Base-by-base conservation (phyloP, 2,797 vertebrate species). In the Sebastes matsubarae region DNA sequence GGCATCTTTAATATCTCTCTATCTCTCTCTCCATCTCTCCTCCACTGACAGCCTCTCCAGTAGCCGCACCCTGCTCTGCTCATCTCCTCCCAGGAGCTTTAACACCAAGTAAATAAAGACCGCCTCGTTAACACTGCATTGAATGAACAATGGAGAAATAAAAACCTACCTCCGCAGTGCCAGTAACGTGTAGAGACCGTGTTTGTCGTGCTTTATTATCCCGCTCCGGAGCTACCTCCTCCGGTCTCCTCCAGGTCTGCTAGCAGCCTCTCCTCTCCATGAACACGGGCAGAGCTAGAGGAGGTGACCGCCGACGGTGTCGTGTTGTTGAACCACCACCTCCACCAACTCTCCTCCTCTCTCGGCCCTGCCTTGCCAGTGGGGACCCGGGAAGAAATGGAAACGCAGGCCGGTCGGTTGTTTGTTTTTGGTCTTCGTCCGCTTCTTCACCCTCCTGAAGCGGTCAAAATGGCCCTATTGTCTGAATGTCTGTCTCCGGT, bases 381-480 rank as follows among this genome's bases (percentile, higher is more conserved):
- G n/a, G 72, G 22, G 20, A 60, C 54, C 11, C 42, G 18, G 68
- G 57, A n/a, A 74, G 30, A 29, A 13, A 32, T 20, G 16, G 66
- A 27, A 29, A 60, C 27, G 76, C 36, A 38, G 22, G 42, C 14
- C 34, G 80, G 22, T 30, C 27, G 36, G 68, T 14, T 22, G 46
- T 36, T 24, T 2, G 65, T 14, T 38, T 38, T 38, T 38, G 68
- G 18, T n/a, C 27, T 1, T 52, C 60, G 65, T 58, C 22, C 42
- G 76, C 52, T 42, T 25, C 59, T 82, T 67, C 72, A 50, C 80
- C 42, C 81, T 73, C 74, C 68, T 50, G 36, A 32, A 81, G 80
- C 88, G 92, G 94, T 91, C 93, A 95, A 96, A 95, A 95, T 95
- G 94, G 94, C 95, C 94, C 94, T 94, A 93, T 83, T 90, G 92